A percentile compares a stretch with the other conserved stretches of the same genome.
Conservation (phyloP, 2,797 vertebrate species). For the Girardinus metallicus region DNA sequence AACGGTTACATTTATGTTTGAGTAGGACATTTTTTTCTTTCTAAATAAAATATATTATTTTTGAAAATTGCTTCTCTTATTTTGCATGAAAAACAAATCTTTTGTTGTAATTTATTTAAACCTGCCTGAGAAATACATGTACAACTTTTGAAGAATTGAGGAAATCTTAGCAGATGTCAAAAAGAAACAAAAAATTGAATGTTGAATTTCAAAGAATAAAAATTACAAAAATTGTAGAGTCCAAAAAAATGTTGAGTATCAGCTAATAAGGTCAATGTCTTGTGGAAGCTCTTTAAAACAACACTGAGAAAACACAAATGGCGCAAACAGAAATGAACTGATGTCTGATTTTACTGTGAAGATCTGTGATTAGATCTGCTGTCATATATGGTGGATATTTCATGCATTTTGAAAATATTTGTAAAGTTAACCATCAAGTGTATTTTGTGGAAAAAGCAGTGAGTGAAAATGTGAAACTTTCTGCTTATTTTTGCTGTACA, state of each 20-base stretch:
- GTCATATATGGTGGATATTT: background rate
- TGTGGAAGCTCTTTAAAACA: background rate
- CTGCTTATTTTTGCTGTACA: background rate
- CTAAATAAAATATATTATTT: background rate
- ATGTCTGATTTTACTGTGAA: background rate
- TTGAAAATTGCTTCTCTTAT: background rate
- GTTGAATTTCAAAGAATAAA: background rate
- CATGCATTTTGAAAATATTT: background rate
- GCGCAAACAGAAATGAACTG: background rate
- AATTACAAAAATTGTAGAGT: background rate
- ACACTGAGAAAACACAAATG: background rate
- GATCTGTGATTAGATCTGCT: background rate
- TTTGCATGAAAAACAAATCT: background rate
- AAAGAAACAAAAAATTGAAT: fast-evolving
- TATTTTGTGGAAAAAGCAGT: background rate
- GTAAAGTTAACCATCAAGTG: background rate
- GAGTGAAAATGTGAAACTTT: background rate
- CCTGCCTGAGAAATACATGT: background rate
- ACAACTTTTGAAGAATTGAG: background rate
- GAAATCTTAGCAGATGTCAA: background rate
- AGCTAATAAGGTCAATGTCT: background rate
- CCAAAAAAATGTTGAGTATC: background rate
- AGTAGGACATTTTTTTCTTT: fast-evolving
- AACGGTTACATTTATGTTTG: no score
- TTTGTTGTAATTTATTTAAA: background rate